Evolutionary conservation across 2,113 vertebrate species (phyloP).

Genomic region (Himantopus leucocephalus): DNA sequence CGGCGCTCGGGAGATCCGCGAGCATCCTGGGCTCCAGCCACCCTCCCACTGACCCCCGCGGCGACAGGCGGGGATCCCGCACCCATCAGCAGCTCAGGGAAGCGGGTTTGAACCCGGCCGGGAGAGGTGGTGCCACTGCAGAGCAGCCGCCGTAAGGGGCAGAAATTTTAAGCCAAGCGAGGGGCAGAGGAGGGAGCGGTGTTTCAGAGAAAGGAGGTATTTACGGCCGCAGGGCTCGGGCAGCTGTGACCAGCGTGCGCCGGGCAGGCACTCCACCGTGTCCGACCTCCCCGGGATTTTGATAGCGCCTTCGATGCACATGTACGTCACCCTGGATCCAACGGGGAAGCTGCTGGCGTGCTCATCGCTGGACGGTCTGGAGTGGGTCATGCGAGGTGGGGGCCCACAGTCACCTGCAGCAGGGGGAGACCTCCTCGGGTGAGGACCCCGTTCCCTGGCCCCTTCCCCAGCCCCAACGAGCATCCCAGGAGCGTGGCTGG

Average conservation of each 20-base stretch:
- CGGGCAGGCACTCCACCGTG: neutral
- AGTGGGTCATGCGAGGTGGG: constrained; percentile 27
- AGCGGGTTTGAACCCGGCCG: accelerated
- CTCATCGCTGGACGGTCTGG: accelerated
- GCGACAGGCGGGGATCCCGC: accelerated
- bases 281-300: neutral
- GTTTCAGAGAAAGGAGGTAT: neutral
- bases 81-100: neutral
- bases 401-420: constrained; percentile 53
- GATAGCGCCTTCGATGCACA: neutral
- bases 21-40: neutral
- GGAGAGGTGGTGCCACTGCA: accelerated
- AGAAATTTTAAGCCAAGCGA: accelerated
- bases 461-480: neutral
- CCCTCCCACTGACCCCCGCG: accelerated
- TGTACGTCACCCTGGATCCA: neutral
- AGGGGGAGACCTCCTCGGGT: neutral
- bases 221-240: constrained; percentile 52
- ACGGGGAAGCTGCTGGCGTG: neutral
- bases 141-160: neutral
- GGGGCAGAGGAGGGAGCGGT: neutral
- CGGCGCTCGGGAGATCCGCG: accelerated
- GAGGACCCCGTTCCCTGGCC: neutral
- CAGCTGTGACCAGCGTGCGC: neutral
- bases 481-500: neutral